Evolutionary conservation across 2,113 vertebrate genomes (phyloP).

Genomic region (Ibidorhyncha struthersii): DNA sequence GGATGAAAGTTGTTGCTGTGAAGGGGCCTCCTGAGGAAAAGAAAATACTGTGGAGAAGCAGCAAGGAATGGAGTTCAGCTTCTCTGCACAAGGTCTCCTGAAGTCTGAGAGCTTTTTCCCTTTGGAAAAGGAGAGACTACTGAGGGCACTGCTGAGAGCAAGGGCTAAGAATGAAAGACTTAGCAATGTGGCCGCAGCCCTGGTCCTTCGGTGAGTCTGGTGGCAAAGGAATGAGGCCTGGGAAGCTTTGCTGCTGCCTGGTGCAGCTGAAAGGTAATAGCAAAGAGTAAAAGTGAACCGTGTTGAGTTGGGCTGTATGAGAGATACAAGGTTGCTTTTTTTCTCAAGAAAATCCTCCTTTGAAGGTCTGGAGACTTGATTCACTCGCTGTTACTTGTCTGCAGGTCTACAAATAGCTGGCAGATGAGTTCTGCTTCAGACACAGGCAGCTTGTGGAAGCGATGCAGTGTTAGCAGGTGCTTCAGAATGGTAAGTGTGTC

Average conservation of each 20-base stretch:
- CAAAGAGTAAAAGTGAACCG: not conserved
- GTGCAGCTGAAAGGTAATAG: not conserved
- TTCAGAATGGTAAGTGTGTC: not conserved
- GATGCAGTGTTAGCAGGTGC: not conserved
- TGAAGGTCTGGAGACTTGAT: not conserved
- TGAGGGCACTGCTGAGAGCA: not conserved
- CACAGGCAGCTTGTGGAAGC: not conserved
- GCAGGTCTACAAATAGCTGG: not conserved
- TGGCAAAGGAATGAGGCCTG: not conserved
- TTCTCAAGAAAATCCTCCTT: not conserved
- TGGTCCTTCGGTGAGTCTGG: not conserved
- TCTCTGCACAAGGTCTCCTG: not conserved
- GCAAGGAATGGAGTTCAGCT: not conserved
- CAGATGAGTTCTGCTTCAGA: not conserved
- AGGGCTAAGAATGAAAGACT: not conserved
- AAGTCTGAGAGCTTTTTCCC: not conserved
- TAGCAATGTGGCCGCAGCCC: not conserved
- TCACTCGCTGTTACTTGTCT: not conserved
- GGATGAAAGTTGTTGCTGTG: not conserved
- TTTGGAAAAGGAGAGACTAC: not conserved
- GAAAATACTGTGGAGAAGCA: not conserved
- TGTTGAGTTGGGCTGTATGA: not conserved
- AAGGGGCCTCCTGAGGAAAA: not conserved
- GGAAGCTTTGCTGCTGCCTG: not conserved
- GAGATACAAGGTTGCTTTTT: not conserved